Conservation (phyloP, 1,140 invertebrate species). For the Caenorhabditis latens region DNA sequence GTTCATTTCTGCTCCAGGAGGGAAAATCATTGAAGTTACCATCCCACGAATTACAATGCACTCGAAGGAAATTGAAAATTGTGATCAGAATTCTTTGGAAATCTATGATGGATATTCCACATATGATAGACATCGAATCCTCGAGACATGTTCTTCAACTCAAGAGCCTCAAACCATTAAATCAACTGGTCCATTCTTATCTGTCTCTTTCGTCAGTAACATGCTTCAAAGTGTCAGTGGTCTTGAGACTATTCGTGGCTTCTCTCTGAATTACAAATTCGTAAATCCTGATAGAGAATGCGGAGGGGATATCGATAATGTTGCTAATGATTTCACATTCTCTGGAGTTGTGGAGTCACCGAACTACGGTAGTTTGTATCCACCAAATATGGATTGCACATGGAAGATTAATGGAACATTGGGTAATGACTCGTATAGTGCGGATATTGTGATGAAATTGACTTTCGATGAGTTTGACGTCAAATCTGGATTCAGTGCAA, state of each 20-base stretch:
- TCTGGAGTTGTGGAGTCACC: slow-evolving; percentile 72
- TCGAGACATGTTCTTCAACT: slow-evolving; percentile 37
- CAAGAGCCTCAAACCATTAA: background rate
- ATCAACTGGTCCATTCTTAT: slow-evolving; percentile 57
- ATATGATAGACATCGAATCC: slow-evolving; percentile 48
- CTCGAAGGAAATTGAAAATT: background rate
- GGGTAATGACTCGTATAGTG: background rate
- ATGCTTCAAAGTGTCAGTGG: slow-evolving; percentile 71
- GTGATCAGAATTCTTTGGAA: slow-evolving; percentile 72
- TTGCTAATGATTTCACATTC: slow-evolving; percentile 36
- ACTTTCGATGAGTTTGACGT: slow-evolving; percentile 71
- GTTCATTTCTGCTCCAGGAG: slow-evolving; percentile 77
- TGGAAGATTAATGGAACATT: slow-evolving; percentile 78
- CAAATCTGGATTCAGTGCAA: slow-evolving; percentile 56
- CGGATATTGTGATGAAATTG: slow-evolving; percentile 45
- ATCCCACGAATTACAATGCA: slow-evolving; percentile 68
- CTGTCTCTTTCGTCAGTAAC: slow-evolving; percentile 51
- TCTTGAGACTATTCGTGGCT: slow-evolving; percentile 72
- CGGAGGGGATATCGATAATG: slow-evolving; percentile 66
- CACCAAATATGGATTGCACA: slow-evolving; percentile 77
- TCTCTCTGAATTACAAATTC: slow-evolving; percentile 78
- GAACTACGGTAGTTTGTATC: slow-evolving; percentile 74
- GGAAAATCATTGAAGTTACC: slow-evolving; percentile 76
- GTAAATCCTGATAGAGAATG: slow-evolving; percentile 75
- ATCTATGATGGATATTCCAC: slow-evolving; percentile 59